Evolutionary conservation across 2,888 invertebrate species (phyloP).

Genomic region (Morinoia aosen): DNA sequence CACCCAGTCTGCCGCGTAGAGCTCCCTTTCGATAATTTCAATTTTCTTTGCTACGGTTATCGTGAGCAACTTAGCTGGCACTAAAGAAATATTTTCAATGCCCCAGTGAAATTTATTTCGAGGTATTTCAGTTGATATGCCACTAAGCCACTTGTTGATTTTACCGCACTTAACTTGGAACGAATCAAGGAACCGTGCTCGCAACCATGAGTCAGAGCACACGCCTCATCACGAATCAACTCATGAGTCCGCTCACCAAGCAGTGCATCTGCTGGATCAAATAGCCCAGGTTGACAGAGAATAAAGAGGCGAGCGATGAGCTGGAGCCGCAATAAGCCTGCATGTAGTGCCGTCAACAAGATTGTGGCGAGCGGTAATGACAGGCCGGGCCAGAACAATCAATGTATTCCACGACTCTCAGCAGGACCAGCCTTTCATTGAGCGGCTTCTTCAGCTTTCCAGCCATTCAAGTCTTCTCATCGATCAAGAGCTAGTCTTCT

Average conservation of each 20-base stretch:
- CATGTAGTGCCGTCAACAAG: neutral
- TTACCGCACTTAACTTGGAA: neutral
- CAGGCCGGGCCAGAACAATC: neutral
- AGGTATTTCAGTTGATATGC: too few species aligned
- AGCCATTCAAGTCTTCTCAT: neutral
- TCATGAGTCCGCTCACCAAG: neutral
- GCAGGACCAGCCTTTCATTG: neutral
- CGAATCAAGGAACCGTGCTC: neutral
- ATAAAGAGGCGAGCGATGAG: neutral
- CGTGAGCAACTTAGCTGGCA: neutral
- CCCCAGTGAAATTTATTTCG: neutral
- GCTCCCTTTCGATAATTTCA: neutral
- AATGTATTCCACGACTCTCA: slow-evolving; percentile 12
- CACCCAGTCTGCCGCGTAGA: neutral
- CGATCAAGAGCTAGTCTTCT: neutral
- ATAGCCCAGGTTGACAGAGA: neutral
- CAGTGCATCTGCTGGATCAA: neutral
- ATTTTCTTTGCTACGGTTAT: neutral
- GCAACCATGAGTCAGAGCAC: neutral
- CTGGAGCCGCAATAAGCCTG: neutral
- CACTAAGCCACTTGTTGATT: too few species aligned
- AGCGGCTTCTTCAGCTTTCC: neutral
- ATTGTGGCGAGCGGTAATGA: neutral
- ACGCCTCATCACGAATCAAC: neutral
- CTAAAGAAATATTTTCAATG: neutral